These are phyloP conservation scores for Hermodice carunculata DNA, from an alignment of 2,888 invertebrate species.

Conservation along the genomic window DNA sequence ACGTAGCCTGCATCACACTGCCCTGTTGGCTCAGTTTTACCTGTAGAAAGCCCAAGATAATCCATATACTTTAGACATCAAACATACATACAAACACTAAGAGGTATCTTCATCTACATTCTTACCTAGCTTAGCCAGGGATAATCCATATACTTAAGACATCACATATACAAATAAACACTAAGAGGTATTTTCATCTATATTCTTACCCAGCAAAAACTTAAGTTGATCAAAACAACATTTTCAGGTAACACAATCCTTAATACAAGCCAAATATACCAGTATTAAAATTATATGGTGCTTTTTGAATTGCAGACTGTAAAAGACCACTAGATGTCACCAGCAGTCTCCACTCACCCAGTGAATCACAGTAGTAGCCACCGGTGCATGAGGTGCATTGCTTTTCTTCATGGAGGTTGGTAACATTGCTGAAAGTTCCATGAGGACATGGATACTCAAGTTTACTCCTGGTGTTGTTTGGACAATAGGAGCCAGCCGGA, in stretches of 20 bases:
- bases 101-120: too few species aligned
- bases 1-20: conserved; percentile 63
- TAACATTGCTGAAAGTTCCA: conserved; percentile 60
- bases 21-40: conserved; percentile 56
- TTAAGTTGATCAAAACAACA: too few species aligned
- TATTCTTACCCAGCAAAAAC: too few species aligned
- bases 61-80: too few species aligned
- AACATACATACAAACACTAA: too few species aligned
- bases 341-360: conserved; percentile 42
- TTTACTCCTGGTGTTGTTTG: conserved; percentile 49
- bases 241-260: too few species aligned
- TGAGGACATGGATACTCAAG: conserved; percentile 54
- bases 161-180: too few species aligned
- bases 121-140: too few species aligned
- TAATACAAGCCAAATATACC: neutral
- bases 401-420: conserved; percentile 42
- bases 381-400: conserved; percentile 58
- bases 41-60: too few species aligned
- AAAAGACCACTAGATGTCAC: neutral
- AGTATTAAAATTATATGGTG: neutral
- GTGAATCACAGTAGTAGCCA: conserved; percentile 59
- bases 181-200: too few species aligned
- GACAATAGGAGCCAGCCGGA: conserved; percentile 59
- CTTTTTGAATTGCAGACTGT: neutral
- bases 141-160: too few species aligned